Percentiles rank a stretch among this genome's conserved stretches.
Conservation (phyloP, 2,888 invertebrate species). For the Tenthredo livida region DNA sequence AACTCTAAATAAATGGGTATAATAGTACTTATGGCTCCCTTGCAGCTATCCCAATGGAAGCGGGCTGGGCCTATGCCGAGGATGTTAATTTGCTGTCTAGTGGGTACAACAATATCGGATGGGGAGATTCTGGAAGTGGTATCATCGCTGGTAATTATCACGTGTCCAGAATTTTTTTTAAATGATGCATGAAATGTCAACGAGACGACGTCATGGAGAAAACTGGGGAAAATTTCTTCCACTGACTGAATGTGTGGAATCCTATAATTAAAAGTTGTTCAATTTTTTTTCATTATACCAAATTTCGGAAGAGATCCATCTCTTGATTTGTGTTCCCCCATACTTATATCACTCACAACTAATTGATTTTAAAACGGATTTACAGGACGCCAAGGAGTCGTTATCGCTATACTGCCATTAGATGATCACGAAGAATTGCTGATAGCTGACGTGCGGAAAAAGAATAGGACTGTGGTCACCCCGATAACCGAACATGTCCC, state of each 20-base stretch:
- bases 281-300: not conserved
- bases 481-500: not conserved
- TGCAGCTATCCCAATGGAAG: constrained; percentile 77
- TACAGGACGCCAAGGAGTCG: constrained; percentile 23
- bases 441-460: constrained; percentile 13
- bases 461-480: not conserved
- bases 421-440: not conserved
- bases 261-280: not conserved
- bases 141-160: constrained; percentile 75
- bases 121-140: constrained; percentile 79
- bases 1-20: too few relatives aligned
- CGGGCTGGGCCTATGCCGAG: constrained; percentile 78
- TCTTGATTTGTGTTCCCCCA: not conserved
- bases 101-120: constrained; percentile 76
- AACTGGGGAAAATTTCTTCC: too few relatives aligned
- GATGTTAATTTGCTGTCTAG: constrained; percentile 79
- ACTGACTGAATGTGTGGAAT: not conserved
- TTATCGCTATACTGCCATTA: not conserved
- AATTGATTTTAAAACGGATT: not conserved
- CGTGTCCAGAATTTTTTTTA: not conserved
- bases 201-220: not conserved
- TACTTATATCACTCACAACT: not conserved
- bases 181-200: not conserved
- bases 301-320: not conserved
- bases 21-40: constrained; percentile 36